A percentile compares a stretch with the other conserved stretches of the same genome.
Conservation (phyloP, 2,888 invertebrate species). For the Pinctada fucata region DNA sequence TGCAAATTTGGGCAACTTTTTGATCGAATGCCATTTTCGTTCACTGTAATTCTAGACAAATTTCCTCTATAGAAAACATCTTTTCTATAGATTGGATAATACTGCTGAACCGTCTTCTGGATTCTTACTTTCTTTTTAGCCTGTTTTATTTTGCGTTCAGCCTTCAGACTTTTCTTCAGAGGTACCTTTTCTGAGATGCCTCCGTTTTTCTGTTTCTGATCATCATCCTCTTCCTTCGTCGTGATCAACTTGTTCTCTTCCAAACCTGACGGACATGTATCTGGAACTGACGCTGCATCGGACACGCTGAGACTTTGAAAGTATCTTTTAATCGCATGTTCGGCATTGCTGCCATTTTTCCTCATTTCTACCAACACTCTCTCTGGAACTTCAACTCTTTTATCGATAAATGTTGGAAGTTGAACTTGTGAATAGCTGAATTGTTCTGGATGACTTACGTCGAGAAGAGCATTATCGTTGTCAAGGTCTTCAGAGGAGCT, state of each 20-base stretch:
- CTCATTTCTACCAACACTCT: slow-evolving; percentile 56
- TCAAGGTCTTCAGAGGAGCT: slow-evolving; percentile 48
- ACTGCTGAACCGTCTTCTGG: slow-evolving; percentile 32
- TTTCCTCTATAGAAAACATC: slow-evolving; percentile 75
- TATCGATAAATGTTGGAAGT: slow-evolving; percentile 86
- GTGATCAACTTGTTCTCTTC: slow-evolving; percentile 15
- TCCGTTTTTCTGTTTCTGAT: not conserved
- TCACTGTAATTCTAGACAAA: slow-evolving; percentile 50
- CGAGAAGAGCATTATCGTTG: slow-evolving; percentile 37
- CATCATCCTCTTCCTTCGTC: slow-evolving; percentile 27
- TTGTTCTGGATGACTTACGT: slow-evolving; percentile 44
- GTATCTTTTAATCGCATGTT: slow-evolving; percentile 45
- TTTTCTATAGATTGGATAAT: slow-evolving; percentile 69
- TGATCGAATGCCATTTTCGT: slow-evolving; percentile 79
- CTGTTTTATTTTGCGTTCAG: slow-evolving; percentile 34
- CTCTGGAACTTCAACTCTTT: slow-evolving; percentile 49
- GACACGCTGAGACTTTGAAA: slow-evolving; percentile 29
- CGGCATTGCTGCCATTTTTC: slow-evolving; percentile 48
- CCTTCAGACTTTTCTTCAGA: slow-evolving; percentile 7
- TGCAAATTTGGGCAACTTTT: slow-evolving; percentile 92
- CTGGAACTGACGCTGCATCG: not conserved
- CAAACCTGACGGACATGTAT: not conserved
- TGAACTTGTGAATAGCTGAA: slow-evolving; percentile 84
- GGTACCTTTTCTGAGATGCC: not conserved
- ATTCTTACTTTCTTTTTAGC: slow-evolving; percentile 37